Evolutionary conservation across 2,797 vertebrate genomes (phyloP).

Genomic region (Columba guinea): DNA sequence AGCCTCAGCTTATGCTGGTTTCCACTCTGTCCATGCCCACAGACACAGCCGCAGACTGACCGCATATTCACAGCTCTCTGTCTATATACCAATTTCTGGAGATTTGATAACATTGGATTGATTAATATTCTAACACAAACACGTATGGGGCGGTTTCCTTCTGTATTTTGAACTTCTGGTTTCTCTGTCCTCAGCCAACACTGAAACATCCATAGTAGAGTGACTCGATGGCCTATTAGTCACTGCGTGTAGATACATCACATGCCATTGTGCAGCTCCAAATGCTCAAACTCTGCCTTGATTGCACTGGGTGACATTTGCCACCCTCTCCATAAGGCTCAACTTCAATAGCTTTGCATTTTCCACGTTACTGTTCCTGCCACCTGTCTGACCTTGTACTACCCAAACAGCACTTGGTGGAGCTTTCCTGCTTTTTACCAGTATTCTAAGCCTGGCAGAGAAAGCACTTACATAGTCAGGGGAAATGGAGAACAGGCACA

Average conservation of each 20-base stretch:
- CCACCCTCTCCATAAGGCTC: background rate
- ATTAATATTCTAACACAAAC: background rate
- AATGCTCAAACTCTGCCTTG: background rate
- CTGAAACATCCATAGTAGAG: background rate
- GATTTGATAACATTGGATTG: background rate
- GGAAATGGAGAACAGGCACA: conserved; percentile 10
- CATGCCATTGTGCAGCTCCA: background rate
- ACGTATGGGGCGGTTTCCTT: background rate
- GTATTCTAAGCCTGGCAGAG: conserved; percentile 4
- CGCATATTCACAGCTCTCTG: background rate
- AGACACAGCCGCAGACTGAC: background rate
- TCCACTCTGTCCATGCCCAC: background rate
- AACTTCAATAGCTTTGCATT: background rate
- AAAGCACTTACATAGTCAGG: background rate
- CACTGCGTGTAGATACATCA: background rate
- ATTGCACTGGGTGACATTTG: background rate
- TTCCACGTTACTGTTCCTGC: background rate
- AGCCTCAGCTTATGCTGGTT: background rate
- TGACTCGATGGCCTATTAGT: background rate
- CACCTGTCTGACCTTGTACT: background rate
- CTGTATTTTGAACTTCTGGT: background rate
- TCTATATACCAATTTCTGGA: background rate
- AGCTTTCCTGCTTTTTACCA: background rate
- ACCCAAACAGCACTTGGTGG: background rate
- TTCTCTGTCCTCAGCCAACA: background rate